Base-by-base conservation (phyloP, 2,888 invertebrate genomes). In the Rotaria sp. region DNA sequence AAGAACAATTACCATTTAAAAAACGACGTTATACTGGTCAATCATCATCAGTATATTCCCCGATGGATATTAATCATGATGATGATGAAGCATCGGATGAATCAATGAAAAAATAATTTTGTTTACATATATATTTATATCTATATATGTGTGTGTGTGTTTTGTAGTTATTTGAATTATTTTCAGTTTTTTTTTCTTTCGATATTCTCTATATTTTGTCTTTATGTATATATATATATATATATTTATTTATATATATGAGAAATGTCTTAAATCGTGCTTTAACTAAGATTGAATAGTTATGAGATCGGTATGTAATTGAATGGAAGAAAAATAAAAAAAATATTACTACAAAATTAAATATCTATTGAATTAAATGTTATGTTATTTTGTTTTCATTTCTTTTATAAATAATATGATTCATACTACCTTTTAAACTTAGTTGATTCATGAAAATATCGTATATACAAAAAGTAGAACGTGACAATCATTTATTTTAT, bases 1-100 rank as follows among this genome's bases (percentile, higher is more conserved):
- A 67, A 67, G 67, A 67, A 35, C 67, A 67, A 67, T 67, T 67
- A 67, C 80, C 80, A 45, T 80, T 80, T 80, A 80, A 80, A n/a
- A 80, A 80, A 80, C 80, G 80, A n/a, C 67, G 67, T 7, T 67
- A 67, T 35, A 18, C 67, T 35, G 67, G 67, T 67, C 35, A 67
- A 67, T 35, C 35, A 67, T 67, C 67, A 35, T 67, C 67, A 35
- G 35, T 67, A 5, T 21, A 35, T 67, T 67, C 67, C 18, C 67
- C 67, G 0, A 67, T 67, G 67, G 67, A 67, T 35, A 67, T 21
- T 2, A 35, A 67, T 67, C 67, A 67, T 21, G 67, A 67, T 7
- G 67, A 67, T 35, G 67, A 67, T 35, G 67, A 67, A 21, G 30
- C 67, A 35, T 67, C 67, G 2, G 21, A 67, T 67, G 67, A 67